Conservation (phyloP, 2,797 vertebrate genomes). For the Alauda arvensis region DNA sequence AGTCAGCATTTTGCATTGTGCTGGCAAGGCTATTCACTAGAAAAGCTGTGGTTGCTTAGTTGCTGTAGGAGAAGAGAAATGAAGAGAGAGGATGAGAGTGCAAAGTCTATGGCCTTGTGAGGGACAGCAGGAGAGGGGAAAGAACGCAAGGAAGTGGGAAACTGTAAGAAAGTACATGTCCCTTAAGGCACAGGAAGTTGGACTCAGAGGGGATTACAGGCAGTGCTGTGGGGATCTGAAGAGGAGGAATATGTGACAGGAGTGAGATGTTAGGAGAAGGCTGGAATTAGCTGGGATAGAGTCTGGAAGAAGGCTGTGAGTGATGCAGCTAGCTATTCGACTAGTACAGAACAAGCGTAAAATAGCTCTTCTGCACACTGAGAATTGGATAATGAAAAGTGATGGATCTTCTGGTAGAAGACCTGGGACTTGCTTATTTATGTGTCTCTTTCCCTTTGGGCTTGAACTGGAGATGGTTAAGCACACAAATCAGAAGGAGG, state of each 20-base stretch:
- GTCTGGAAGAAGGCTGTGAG: background rate
- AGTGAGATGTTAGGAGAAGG: background rate
- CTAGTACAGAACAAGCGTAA: background rate
- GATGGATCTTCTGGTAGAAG: background rate
- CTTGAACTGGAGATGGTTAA: constrained; percentile 30
- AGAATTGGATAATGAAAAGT: background rate
- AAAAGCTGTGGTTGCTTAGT: constrained; percentile 18
- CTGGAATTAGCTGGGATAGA: background rate
- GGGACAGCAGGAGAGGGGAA: background rate
- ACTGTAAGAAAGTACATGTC: background rate
- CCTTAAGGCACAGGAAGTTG: background rate
- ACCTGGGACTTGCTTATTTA: background rate
- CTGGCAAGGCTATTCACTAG: background rate
- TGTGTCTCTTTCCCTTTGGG: background rate
- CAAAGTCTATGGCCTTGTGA: background rate
- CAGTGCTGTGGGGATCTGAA: background rate
- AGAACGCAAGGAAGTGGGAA: background rate
- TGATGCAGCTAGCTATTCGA: background rate
- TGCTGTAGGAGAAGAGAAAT: background rate
- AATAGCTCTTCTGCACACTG: background rate
- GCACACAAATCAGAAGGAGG: background rate
- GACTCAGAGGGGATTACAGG: background rate
- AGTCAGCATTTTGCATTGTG: background rate
- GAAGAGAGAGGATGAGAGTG: background rate
- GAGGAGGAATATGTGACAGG: background rate